Evolutionary conservation across 1,140 invertebrate species (phyloP).

Genomic region (Bombus difficillimus): DNA sequence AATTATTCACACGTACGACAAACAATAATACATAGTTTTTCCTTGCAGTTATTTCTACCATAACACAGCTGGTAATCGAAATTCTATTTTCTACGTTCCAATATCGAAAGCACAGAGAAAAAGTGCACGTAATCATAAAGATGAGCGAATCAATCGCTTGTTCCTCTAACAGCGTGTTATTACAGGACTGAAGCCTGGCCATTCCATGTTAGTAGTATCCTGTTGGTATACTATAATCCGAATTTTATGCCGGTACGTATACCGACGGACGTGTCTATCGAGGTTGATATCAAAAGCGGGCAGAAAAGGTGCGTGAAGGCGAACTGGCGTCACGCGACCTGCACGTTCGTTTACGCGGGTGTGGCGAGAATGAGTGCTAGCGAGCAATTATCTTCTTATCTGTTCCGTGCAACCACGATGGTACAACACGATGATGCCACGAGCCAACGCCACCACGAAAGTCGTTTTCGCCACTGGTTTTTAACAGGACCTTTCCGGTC

Average conservation of each 20-base stretch:
- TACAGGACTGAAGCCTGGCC: not conserved
- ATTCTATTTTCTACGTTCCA: not conserved
- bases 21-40: too few relatives aligned
- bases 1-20: not conserved
- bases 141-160: slow-evolving; percentile 16
- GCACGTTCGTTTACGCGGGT: slow-evolving; percentile 65
- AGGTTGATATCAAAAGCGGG: slow-evolving; percentile 46
- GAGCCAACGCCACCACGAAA: slow-evolving; percentile 16
- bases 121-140: not conserved
- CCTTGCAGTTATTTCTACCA: too few relatives aligned
- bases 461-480: slow-evolving; percentile 53
- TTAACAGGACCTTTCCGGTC: slow-evolving; percentile 13
- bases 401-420: slow-evolving; percentile 41
- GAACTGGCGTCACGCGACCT: slow-evolving; percentile 63
- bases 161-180: not conserved
- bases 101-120: not conserved
- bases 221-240: slow-evolving; percentile 11
- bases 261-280: slow-evolving; percentile 15
- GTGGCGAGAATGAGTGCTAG: slow-evolving; percentile 67
- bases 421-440: slow-evolving; percentile 33
- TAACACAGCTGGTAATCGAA: not conserved
- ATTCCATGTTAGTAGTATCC: not conserved
- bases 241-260: slow-evolving; percentile 32
- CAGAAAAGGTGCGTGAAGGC: slow-evolving; percentile 57
- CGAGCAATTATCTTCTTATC: slow-evolving; percentile 71